These are phyloP conservation scores for Aspidiotus rigidus DNA, from an alignment of 2,888 invertebrate species.

Conservation along the genomic window DNA sequence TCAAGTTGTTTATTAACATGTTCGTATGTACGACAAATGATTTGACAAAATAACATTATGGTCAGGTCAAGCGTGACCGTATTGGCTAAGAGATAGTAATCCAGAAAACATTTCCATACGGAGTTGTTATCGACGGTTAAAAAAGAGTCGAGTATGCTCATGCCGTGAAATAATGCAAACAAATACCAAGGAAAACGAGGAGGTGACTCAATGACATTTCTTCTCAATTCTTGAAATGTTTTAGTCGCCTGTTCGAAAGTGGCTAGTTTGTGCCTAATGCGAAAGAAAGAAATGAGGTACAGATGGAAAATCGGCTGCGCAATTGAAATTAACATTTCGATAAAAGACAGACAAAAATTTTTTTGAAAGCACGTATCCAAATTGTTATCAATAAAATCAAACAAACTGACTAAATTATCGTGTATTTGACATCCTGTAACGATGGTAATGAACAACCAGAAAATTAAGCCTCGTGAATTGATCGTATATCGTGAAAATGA, in stretches of 20 bases:
- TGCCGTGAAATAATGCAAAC: conserved; percentile 9
- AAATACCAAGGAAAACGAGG: background rate
- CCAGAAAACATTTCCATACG: background rate
- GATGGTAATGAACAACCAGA: conserved; percentile 1
- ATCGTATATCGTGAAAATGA: background rate
- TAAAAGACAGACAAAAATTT: conserved; percentile 24
- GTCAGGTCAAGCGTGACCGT: conserved; percentile 16
- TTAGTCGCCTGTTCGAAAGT: conserved; percentile 4
- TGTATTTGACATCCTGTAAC: background rate
- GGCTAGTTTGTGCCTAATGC: background rate
- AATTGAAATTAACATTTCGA: conserved; percentile 15
- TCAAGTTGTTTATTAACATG: conserved; percentile 15
- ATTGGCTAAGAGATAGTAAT: conserved; percentile 7
- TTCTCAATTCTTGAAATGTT: background rate
- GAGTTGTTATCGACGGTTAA: background rate
- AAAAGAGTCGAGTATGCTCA: background rate
- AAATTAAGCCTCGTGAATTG: conserved; percentile 6
- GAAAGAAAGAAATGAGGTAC: background rate
- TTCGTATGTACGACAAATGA: conserved; percentile 8
- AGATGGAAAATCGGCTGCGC: conserved; percentile 11
- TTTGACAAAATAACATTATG: conserved; percentile 12
- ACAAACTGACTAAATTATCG: background rate
- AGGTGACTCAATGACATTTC: background rate
- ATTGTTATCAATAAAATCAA: conserved; percentile 9
- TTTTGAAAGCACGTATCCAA: conserved; percentile 19